Evolutionary conservation across 2,888 invertebrate species (phyloP), one percentile per base, ranked within the genome.

Genomic region (Nycteola revayana): DNA sequence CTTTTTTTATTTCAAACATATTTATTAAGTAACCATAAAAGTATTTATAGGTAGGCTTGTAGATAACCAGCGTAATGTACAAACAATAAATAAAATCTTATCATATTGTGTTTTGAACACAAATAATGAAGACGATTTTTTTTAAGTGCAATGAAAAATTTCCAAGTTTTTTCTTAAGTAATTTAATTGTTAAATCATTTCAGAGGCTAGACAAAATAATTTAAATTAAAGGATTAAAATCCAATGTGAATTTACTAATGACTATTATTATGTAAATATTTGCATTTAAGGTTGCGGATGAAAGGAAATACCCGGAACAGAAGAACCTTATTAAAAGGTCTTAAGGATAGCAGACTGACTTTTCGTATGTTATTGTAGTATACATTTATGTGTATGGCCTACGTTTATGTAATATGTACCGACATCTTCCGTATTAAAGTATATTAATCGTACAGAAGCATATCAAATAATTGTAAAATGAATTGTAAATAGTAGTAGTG

Each of bases 391-490:
- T 28, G 26, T 32, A 14, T 17, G 36, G 39, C 43, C 39, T 51
- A 48, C 40, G 7, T 25, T 18, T 28, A 24, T 28, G 5, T 14
- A 50, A 33, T 20, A 7, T 50, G 41, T 49, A 34, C 21, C 18
- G 18, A 40, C 30, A 44, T 47, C 32, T 45, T 49, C 42, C 42
- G 33, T 33, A 53, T n/a, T 56, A 38, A 42, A 43, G 25, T 49
- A 41, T 65, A 57, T 60, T 67, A 69, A 73, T 67, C 59, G 66
- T 73, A 72, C 60, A 59, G 67, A 82, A 71, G 81, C 83, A 84
- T 84, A 84, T 83, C 84, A 80, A 57, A 56, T 48, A 51, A 49
- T 54, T 65, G 56, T 62, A 57, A 49, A 49, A 52, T 40, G 35
- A 36, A 35, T 24, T 51, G 45, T 71, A 72, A 58, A 56, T 57